Conservation (phyloP, 23 tunicate species). For the Trididemnum nubilum region DNA sequence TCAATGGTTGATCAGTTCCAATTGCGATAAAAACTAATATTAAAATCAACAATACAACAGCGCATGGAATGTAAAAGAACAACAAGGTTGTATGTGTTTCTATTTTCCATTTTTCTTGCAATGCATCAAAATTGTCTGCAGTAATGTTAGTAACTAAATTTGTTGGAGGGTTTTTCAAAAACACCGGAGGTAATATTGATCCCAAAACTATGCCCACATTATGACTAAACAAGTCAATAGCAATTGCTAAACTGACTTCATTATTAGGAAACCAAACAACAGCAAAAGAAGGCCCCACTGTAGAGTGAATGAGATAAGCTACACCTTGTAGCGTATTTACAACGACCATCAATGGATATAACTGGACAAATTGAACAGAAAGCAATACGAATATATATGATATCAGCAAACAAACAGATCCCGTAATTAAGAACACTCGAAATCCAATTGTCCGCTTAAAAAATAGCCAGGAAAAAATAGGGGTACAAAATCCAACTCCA, state of each 20-base stretch:
- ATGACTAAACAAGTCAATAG: not conserved
- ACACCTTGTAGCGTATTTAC: not conserved
- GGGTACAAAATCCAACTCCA: not conserved
- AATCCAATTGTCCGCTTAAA: not conserved
- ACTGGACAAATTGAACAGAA: not conserved
- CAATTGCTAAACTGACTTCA: not conserved
- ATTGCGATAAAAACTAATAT: no score
- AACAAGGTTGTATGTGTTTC: not conserved
- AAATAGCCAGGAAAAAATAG: not conserved
- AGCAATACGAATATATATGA: not conserved
- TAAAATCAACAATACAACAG: not conserved
- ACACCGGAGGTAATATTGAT: not conserved
- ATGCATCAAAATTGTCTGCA: not conserved
- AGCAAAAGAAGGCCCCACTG: not conserved
- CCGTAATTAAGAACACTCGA: not conserved
- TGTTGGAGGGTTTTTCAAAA: not conserved
- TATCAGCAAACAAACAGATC: not conserved
- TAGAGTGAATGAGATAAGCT: not conserved
- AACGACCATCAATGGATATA: not conserved
- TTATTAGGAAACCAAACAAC: not conserved
- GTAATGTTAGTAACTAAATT: not conserved
- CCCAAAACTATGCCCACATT: not conserved
- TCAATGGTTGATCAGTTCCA: not conserved
- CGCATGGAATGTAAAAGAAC: not conserved
- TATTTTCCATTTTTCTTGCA: not conserved